Base-by-base conservation (phyloP, 2,888 invertebrate genomes). In the Pinctada fucata region DNA sequence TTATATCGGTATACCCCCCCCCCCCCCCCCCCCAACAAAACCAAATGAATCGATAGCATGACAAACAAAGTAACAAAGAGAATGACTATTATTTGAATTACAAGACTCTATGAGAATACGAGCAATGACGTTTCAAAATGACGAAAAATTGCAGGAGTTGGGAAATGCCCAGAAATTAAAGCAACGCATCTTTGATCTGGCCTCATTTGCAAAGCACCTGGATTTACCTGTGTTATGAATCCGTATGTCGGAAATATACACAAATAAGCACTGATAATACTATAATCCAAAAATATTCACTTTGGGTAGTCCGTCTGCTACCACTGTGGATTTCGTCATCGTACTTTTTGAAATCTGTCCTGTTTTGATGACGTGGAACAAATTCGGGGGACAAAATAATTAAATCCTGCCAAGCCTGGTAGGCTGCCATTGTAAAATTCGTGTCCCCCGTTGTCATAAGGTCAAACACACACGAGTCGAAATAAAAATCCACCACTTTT, bases 401-500 rank as follows among this genome's bases (percentile, higher is more conserved):
- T 65, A 91, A 86, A 81, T 93, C 93, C 78, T 90, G 87, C 81
- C 93, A 91, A 1, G 94, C 93, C 3, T 91, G 90, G 79, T 92
- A 89, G 0, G 94, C 94, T 6, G 94, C 93, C 70, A 90, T 82
- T n/a, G 91, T 90, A 82, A 93, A 93, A 73, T 92, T 92, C 16
- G 90, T 88, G 75, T 93, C 93, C 2, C 94, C 94, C 2, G 94
- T 94, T 3, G 93, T 93, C 92, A 94, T 92, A 80, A 94, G 90
- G 89, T 94, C 94, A 88, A 94, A 94, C 76, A 94, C 93, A 89
- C 94, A 94, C 83, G 94, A 93, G 89, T 94, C 94, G 83, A 94
- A 92, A 89, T 94, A 94, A 85, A 93, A 93, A 86, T 94, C 94
- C 51, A 93, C 93, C 51, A 94, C 87, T 79, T 93, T 90, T 47